phyloP scores from a whole-genome alignment of 35 echinoderm and acorn worm species.

The Chiridota heheva region DNA sequence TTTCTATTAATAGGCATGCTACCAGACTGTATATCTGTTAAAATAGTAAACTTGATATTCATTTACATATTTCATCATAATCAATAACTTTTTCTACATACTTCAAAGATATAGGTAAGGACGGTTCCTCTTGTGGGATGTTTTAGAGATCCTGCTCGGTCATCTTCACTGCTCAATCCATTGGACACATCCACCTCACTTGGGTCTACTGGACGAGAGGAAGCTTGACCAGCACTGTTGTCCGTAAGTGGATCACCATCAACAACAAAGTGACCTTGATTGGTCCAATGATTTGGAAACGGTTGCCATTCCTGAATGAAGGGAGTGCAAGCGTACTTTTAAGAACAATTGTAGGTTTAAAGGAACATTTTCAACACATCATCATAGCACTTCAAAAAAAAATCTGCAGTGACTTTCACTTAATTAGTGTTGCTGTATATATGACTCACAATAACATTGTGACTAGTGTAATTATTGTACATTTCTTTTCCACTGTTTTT shows the following conservation, averaged over 20 bases:
- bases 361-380: neutral
- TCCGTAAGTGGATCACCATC: constrained; percentile 63
- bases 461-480: too few species aligned
- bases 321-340: too few species aligned
- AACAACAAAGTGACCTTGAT: constrained; percentile 60
- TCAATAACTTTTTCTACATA: constrained; percentile 9
- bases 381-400: neutral
- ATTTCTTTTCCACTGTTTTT: too few species aligned
- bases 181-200: constrained; percentile 57
- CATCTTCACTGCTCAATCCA: constrained; percentile 68
- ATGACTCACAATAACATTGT: too few species aligned
- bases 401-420: neutral
- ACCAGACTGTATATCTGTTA: too few species aligned
- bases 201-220: neutral
- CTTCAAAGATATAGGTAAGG: constrained; percentile 94
- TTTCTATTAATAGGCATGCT: too few species aligned
- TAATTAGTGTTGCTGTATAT: too few species aligned
- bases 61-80: neutral
- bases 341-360: neutral
- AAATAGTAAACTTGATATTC: too few species aligned
- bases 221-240: neutral
- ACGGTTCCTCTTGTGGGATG: constrained; percentile 80
- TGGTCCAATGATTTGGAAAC: constrained; percentile 66
- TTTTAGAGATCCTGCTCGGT: constrained; percentile 73
- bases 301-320: constrained; percentile 80